Conservation (phyloP, 2,113 vertebrate species). For the Bubo scandiacus region DNA sequence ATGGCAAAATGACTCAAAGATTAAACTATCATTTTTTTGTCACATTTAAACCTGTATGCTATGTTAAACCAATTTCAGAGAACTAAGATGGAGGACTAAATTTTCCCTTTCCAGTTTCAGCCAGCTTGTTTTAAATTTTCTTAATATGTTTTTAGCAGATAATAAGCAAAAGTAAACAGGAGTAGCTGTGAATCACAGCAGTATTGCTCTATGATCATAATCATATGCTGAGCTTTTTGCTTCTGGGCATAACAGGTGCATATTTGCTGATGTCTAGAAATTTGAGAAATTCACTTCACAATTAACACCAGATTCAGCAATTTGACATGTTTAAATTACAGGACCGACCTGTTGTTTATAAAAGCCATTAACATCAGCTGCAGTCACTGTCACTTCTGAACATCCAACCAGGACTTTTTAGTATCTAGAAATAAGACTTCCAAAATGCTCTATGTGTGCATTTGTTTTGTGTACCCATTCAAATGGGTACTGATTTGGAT, state of each 20-base stretch:
- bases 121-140: not conserved
- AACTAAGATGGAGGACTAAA: constrained; percentile 3
- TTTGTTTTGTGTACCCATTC: not conserved
- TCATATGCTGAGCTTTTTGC: not conserved
- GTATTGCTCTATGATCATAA: not conserved
- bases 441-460: not conserved
- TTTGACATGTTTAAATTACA: not conserved
- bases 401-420: not conserved
- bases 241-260: constrained; percentile 13
- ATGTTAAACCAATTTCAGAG: constrained; percentile 37
- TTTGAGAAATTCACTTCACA: not conserved
- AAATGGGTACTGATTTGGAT: not conserved
- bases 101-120: not conserved
- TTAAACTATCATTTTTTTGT: constrained; percentile 36
- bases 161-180: constrained; percentile 1
- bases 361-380: not conserved
- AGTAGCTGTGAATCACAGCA: constrained; percentile 1
- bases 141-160: not conserved
- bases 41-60: constrained; percentile 26
- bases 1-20: constrained; percentile 42
- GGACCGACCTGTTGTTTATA: not conserved
- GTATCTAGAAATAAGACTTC: not conserved
- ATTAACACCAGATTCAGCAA: not conserved
- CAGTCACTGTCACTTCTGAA: not conserved
- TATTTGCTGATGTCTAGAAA: not conserved